Evolutionary conservation across 2,888 invertebrate genomes (phyloP).

Genomic region (Coenonympha glycerion): DNA sequence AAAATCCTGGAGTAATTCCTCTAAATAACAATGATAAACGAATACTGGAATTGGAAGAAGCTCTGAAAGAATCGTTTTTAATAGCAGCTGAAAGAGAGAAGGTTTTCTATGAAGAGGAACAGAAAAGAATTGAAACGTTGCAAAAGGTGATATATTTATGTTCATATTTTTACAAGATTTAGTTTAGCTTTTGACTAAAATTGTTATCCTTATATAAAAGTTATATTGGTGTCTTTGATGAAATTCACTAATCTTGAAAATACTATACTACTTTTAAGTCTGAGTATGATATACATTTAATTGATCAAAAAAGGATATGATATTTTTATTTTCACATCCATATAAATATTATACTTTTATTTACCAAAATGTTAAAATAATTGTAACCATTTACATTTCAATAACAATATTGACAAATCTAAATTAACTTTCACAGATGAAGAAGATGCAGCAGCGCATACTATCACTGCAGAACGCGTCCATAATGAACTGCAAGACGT

Average conservation of each 20-base stretch:
- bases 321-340: no score
- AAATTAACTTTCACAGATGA: slow-evolving; percentile 68
- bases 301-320: no score
- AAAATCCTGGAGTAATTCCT: slow-evolving; percentile 50
- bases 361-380: no score
- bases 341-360: no score
- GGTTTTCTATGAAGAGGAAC: slow-evolving; percentile 79
- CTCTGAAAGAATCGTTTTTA: slow-evolving; percentile 85
- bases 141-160: slow-evolving; percentile 72
- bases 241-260: no score
- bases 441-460: slow-evolving; percentile 81
- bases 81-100: slow-evolving; percentile 82
- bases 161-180: background rate
- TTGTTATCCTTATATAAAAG: no score
- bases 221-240: no score
- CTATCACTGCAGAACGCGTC: slow-evolving; percentile 82
- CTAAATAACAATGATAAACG: slow-evolving; percentile 70
- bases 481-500: slow-evolving; percentile 80
- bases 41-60: slow-evolving; percentile 86
- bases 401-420: no score
- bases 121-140: slow-evolving; percentile 77
- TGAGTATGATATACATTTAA: no score
- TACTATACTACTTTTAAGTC: no score
- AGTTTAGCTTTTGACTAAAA: background rate
- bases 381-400: no score